Percentiles rank a stretch among this genome's conserved stretches.
Conservation (phyloP, 2,797 vertebrate genomes). For the Orestias chungarensis region DNA sequence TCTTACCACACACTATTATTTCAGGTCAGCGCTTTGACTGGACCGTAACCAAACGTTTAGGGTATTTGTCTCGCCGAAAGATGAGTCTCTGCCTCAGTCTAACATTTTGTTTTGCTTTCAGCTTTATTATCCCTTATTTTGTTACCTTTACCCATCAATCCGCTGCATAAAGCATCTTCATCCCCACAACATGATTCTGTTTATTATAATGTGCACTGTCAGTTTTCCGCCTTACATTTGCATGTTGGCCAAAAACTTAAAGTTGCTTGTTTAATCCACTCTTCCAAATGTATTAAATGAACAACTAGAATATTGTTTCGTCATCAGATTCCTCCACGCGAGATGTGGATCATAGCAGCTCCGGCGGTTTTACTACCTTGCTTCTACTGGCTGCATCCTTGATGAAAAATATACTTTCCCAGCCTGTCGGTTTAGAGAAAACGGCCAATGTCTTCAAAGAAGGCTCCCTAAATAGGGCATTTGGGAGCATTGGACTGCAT, state of each 20-base stretch:
- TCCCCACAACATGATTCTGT: background rate
- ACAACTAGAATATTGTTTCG: background rate
- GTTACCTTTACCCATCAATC: background rate
- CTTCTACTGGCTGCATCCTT: too few relatives aligned
- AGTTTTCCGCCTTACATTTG: too few relatives aligned
- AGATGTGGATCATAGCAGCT: background rate
- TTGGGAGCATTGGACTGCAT: slow-evolving; percentile 1
- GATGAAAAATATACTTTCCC: background rate
- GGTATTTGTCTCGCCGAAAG: background rate
- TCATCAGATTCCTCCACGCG: background rate
- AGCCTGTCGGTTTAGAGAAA: background rate
- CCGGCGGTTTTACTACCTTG: background rate
- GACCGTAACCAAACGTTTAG: background rate
- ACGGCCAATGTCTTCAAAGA: background rate
- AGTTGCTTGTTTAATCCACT: background rate
- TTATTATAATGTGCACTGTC: too few relatives aligned
- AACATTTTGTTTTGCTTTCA: background rate
- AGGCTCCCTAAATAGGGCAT: background rate
- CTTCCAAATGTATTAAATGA: background rate
- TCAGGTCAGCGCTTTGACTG: background rate
- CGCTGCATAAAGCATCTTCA: too few relatives aligned
- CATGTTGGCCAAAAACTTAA: background rate
- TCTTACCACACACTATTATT: background rate
- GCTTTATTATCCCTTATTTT: too few relatives aligned
- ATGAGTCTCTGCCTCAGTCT: background rate